Base-by-base conservation (phyloP, 2,797 vertebrate genomes). In the Rachycentron canadum region DNA sequence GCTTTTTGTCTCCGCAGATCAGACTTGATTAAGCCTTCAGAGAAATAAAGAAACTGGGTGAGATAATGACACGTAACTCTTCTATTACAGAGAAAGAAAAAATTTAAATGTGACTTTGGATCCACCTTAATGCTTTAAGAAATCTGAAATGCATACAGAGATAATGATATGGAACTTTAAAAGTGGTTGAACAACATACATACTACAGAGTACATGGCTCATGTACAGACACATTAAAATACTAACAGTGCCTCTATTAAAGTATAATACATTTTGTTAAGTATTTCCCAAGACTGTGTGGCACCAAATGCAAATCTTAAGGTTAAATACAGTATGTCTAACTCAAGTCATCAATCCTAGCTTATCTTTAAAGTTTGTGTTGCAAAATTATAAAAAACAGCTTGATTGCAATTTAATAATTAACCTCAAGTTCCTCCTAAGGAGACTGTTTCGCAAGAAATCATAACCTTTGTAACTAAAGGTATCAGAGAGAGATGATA, bases 1-100 rank as follows among this genome's bases (percentile, higher is more conserved):
- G 97, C 98, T n/a, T 88, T 94, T 76, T 97, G 98, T 86, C 98
- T 96, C 75, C 95, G 95, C 26, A 99, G 96, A 74, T 99, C 97
- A 32, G 97, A 94, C 89, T 95, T 98, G 68, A 99, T 98, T 49
- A 97, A 95, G 23, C 91, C 98, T 99, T 81, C 25, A 68, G 74
- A 56, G 34, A 50, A 64, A 69, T 3, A 69, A n/a, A 76, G 55
- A 79, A 9, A 82, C 11, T 81, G 9, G 60, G 45, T 63, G 40
- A 76, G 26, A 34, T 26, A 23, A 45, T 6, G 8, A 49, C n/a
- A 56, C 2, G 36, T 0, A n/a, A 19, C 5, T 25, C 12, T 19
- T 40, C 5, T n/a, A 40, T 62, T 11, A 61, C 8, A 32, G 7
- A 5, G 8, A 49, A 41, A 45, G 10, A 45, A 25, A 36, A 3